Conservation (phyloP, 2,113 vertebrate species). For the Centropus unirufus region DNA sequence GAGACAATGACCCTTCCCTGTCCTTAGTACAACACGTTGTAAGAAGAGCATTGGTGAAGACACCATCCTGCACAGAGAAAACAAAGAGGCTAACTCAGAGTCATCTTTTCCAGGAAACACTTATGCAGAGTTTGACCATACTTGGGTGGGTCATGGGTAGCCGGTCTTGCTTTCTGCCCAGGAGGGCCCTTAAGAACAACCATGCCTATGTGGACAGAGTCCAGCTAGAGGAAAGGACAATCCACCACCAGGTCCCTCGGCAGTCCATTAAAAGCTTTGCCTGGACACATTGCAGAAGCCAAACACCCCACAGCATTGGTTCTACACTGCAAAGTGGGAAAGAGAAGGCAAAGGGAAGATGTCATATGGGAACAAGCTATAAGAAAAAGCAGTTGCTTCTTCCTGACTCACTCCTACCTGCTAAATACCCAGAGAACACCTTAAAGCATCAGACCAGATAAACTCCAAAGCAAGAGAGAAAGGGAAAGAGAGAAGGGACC, state of each 20-base stretch:
- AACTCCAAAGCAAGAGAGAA: neutral
- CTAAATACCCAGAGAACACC: neutral
- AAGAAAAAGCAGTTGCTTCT: neutral
- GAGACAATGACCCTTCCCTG: neutral
- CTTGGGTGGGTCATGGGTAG: neutral
- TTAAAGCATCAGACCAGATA: neutral
- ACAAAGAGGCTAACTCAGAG: neutral
- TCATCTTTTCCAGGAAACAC: neutral
- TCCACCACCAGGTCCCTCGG: neutral
- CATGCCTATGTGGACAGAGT: neutral
- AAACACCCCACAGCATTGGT: neutral
- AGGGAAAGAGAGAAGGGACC: neutral
- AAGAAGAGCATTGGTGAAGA: neutral
- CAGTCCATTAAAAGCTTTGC: neutral
- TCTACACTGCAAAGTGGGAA: neutral
- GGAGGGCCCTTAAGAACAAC: neutral
- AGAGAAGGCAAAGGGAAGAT: neutral
- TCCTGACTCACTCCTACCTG: neutral
- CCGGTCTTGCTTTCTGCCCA: neutral
- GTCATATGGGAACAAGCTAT: neutral
- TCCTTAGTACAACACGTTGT: neutral
- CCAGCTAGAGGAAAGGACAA: neutral
- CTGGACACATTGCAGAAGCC: neutral
- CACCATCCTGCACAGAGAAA: fast-evolving
- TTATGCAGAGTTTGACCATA: fast-evolving